Base-by-base conservation (phyloP, 1,140 invertebrate species). In the Rhyacophila brunnea region DNA sequence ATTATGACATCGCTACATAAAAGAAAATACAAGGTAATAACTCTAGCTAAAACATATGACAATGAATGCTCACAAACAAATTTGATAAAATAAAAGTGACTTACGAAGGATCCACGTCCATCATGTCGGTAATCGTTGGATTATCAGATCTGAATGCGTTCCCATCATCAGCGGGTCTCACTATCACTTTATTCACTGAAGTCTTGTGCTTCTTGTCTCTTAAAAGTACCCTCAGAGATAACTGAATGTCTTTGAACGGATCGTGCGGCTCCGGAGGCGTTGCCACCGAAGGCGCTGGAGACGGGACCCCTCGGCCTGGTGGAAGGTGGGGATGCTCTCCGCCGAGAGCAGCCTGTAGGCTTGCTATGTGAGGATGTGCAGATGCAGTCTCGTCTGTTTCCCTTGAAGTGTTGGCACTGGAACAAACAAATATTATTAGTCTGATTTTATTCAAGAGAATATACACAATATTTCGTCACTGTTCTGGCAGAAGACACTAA, bases 111-210 rank as follows among this genome's bases (percentile, higher is more conserved):
- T 79, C 76, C 38, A 85, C 68, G 34, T 82, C 79, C 58, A 84
- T 83, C 68, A 89, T 68, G 48, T 88, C 82, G 0, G 78, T 83
- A 19, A 90, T 78, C 4, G 83, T 84, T 0, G 86, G 87, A 71
- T 89, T 85, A 45, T 81, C 74, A 0, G 69, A 71, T 47, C 75
- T 65, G 38, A 78, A 60, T 2, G 77, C 64, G 58, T 79, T 79
- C 3, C 80, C 73, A 42, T 82, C 74, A 40, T 81, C 77, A 15
- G 77, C 79, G 6, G 75, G 77, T 7, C 80, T 78, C 1, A 85
- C 75, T 1, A 86, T 78, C 5, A 81, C 80, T 11, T 77, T 78
- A 46, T 82, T 77, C 48, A 78, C 72, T 2, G 71, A 70, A 1
- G 61, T 61, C 5, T 68, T 70, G 2, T 71, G 70, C 35, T 72